A percentile compares a stretch with the other conserved stretches of the same genome.
phyloP scores from a whole-genome alignment of 2,113 vertebrate species.

The Nycticryphes semicollaris region DNA sequence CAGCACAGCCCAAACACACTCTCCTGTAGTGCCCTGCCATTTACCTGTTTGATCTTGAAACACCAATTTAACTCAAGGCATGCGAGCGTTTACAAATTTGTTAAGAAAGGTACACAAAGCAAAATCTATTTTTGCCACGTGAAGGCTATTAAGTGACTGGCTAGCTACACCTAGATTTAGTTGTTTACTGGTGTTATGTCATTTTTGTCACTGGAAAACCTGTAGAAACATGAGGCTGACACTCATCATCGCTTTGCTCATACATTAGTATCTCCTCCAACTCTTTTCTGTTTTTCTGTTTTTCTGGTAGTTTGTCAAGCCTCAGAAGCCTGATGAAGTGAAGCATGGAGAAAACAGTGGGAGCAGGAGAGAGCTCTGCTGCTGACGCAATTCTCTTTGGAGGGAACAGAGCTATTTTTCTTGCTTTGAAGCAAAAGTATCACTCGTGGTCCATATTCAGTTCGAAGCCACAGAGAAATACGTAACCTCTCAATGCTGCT shows the following conservation, averaged over 20 bases:
- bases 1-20: rapidly evolving
- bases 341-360: background rate
- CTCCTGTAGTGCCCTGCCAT: background rate
- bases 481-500: background rate
- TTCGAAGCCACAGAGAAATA: background rate
- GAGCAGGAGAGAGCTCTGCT: background rate
- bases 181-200: background rate
- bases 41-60: background rate
- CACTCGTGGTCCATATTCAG: background rate
- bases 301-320: slow-evolving; percentile 1
- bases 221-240: background rate
- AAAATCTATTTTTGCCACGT: background rate
- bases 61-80: background rate
- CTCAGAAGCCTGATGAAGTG: background rate
- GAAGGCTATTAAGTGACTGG: background rate
- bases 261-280: background rate
- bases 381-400: background rate
- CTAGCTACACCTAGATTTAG: background rate
- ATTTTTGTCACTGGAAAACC: background rate
- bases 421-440: background rate
- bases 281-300: background rate
- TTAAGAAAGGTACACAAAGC: background rate
- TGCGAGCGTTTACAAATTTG: background rate
- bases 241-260: background rate
- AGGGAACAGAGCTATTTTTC: slow-evolving; percentile 9